phyloP scores from a whole-genome alignment of 2,888 invertebrate species.

The Drosophila mettleri region DNA sequence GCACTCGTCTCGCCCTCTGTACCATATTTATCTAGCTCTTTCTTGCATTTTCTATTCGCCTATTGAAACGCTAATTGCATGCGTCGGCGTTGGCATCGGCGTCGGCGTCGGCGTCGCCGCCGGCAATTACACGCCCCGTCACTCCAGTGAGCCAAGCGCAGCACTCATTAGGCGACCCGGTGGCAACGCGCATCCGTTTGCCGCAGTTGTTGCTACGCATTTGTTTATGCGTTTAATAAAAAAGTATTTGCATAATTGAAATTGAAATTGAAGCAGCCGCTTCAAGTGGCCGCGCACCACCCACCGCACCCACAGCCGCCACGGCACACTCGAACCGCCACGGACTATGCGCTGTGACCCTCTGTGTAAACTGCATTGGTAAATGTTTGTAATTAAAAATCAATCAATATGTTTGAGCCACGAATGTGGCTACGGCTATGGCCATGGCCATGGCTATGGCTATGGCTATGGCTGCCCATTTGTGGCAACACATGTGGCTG shows the following conservation, averaged over 20 bases:
- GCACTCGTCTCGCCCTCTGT: not conserved
- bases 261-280: conserved; percentile 73
- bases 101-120: conserved; percentile 38
- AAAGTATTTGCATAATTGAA: conserved; percentile 66
- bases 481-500: conserved; percentile 75
- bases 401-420: conserved; percentile 73
- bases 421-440: conserved; percentile 35
- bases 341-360: conserved; percentile 32
- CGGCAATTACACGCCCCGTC: conserved; percentile 61
- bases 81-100: conserved; percentile 54
- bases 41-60: conserved; percentile 23
- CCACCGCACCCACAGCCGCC: not conserved
- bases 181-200: not conserved
- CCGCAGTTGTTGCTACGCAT: conserved; percentile 45
- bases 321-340: not conserved
- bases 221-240: conserved; percentile 78
- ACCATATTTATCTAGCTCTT: not conserved
- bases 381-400: conserved; percentile 79
- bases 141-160: not conserved
- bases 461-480: conserved; percentile 51
- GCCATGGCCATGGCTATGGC: conserved; percentile 5
- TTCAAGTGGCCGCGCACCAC: conserved; percentile 33
- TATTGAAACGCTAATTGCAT: conserved; percentile 68
- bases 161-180: not conserved
- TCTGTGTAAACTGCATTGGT: conserved; percentile 55